A percentile compares a stretch with the other conserved stretches of the same genome.
Evolutionary conservation across 2,113 vertebrate genomes (phyloP).

Genomic region (Cebus imitator): DNA sequence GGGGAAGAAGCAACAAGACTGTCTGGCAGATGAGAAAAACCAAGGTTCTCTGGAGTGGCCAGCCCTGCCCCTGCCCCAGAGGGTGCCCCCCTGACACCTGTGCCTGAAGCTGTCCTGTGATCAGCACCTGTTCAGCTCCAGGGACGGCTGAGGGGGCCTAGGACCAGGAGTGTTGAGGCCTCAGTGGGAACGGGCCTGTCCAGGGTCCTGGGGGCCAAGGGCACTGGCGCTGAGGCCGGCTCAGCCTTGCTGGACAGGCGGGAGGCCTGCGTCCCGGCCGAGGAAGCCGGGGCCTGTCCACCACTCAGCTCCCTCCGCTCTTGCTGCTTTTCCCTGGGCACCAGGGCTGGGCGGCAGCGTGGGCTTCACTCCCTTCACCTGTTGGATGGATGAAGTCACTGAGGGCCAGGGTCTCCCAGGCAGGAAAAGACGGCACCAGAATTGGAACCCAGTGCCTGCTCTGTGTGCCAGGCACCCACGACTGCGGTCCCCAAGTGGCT

Average conservation of each 20-base stretch:
- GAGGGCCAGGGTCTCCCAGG: neutral
- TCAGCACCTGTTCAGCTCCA: neutral
- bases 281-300: too few species aligned
- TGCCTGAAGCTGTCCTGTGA: too few species aligned
- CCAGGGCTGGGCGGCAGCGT: rapidly evolving
- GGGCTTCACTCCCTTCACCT: neutral
- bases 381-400: neutral
- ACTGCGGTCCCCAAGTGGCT: neutral
- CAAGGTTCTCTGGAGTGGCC: rapidly evolving
- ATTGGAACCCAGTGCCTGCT: neutral
- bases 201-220: neutral
- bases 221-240: neutral
- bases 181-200: neutral
- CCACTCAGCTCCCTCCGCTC: too few species aligned
- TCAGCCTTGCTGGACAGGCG: neutral
- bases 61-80: neutral
- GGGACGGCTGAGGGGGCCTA: neutral
- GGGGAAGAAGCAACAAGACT: neutral
- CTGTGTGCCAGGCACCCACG: neutral
- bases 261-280: too few species aligned
- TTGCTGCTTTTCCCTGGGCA: neutral
- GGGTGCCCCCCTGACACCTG: neutral
- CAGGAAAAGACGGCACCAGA: neutral
- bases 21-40: neutral
- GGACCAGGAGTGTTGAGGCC: neutral